Conservation (phyloP, 1,140 invertebrate species). For the Drosophila rufa region DNA sequence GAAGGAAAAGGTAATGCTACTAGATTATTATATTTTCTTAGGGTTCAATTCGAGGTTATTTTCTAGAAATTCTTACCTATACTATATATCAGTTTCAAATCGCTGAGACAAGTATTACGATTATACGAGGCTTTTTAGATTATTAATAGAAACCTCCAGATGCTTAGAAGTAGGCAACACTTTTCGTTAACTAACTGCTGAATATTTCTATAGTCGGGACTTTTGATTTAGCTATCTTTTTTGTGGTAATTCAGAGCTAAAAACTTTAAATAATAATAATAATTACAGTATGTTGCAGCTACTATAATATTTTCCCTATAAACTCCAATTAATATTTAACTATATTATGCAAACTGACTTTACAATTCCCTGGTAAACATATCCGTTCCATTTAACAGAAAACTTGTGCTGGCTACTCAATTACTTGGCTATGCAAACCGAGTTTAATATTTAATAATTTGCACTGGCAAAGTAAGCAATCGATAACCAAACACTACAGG, state of each 20-base stretch:
- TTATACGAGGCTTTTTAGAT: neutral
- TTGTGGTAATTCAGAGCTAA: too few species aligned
- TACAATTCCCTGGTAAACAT: neutral
- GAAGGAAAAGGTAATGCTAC: too few species aligned
- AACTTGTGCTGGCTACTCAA: neutral
- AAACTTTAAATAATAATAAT: neutral
- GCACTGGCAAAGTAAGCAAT: constrained; percentile 13
- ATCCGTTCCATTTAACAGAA: constrained; percentile 10
- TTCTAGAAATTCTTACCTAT: too few species aligned
- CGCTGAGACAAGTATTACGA: rapidly evolving
- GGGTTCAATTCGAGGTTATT: too few species aligned
- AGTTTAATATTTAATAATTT: constrained; percentile 28
- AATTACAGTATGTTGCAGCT: neutral
- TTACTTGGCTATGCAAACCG: constrained; percentile 2
- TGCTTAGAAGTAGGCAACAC: neutral
- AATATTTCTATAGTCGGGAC: neutral
- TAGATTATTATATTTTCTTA: too few species aligned
- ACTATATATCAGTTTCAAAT: neutral
- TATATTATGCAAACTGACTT: neutral
- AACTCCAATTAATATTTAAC: neutral
- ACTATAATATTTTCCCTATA: too few species aligned
- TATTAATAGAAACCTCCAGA: neutral
- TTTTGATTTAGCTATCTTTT: neutral
- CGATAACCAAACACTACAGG: constrained; percentile 2
- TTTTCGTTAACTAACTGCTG: neutral